Evolutionary conservation across 2,797 vertebrate genomes (phyloP), one percentile per base, ranked within the genome.

Genomic region (Strix occidentalis): DNA sequence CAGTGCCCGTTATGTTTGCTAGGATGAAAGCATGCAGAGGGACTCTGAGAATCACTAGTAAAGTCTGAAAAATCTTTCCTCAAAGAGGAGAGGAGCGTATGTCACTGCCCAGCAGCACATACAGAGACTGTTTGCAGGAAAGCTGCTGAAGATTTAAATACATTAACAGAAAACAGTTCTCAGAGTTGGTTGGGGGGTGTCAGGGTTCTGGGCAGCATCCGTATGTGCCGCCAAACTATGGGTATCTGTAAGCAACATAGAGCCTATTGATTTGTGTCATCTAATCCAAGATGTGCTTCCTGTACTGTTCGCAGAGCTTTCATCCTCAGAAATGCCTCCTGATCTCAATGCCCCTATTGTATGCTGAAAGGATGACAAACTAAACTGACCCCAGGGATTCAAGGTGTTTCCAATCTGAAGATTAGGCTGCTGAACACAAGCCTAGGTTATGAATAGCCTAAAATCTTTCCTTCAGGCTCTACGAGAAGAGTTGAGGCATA

Each of bases 321-420:
- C 69, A 37, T 86, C 84, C 68, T 69, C 76, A 86, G 57, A 87
- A 94, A 79, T 51, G n/a, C 60, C 45, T 82, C 79, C 69, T 56
- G 46, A 0, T 50, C 39, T 87, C 80, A 88, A 6, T 93, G 60
- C 50, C 33, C 26, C 65, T 74, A 7, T 63, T 91, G 70, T 89
- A 45, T 29, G 14, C 31, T 15, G 84, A 43, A 87, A 95, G 79
- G 81, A 87, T 89, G 53, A 85, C 90, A 93, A 96, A 45, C 35
- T 83, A 68, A 78, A 71, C 23, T 64, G 53, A 68, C 76, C 46
- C 46, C 61, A 54, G 84, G 66, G 84, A 80, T 57, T 95, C 66
- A 87, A 70, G 85, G 85, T 89, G 70, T 81, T 94, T 90, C 89
- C 80, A 89, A 3, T 79, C 35, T 79, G 68, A 84, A 95, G 77